Conservation (phyloP, 2,797 vertebrate genomes). For the Cetoscarus ocellatus region DNA sequence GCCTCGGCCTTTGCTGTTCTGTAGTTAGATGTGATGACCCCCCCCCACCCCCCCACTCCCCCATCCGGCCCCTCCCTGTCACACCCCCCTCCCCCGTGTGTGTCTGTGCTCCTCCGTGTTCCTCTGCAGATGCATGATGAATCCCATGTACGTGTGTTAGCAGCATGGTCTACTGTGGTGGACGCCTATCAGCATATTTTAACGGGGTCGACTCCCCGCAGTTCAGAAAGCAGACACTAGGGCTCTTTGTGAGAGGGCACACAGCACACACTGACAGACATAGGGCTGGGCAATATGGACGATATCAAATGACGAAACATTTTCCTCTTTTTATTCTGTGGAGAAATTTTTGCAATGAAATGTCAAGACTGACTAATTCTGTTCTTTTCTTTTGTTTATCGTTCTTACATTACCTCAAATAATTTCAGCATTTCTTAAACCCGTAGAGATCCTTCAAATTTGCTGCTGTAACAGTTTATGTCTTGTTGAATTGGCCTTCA, state of each 20-base stretch:
- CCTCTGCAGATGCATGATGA: conserved; percentile 77
- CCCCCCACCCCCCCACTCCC: neutral
- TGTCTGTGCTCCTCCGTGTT: conserved; percentile 59
- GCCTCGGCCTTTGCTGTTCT: conserved; percentile 74
- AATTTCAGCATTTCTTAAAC: too few species aligned
- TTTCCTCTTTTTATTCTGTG: too few species aligned
- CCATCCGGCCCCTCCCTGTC: conserved; percentile 19
- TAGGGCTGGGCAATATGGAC: too few species aligned
- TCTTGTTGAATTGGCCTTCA: too few species aligned
- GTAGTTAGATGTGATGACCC: conserved; percentile 69
- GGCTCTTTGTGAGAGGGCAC: conserved; percentile 27
- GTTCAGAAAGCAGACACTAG: conserved; percentile 34
- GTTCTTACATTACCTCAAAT: too few species aligned
- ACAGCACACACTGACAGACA: too few species aligned
- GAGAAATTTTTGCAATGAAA: too few species aligned
- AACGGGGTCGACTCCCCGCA: conserved; percentile 19
- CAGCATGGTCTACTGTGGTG: conserved; percentile 79
- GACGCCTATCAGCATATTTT: conserved; percentile 49
- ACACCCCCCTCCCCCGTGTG: conserved; percentile 12
- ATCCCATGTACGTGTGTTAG: conserved; percentile 63
- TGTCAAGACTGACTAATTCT: too few species aligned
- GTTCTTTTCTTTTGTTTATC: too few species aligned
- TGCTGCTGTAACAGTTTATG: too few species aligned
- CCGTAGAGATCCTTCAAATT: too few species aligned
- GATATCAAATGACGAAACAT: too few species aligned